These are phyloP conservation scores for Drosophila arizonae DNA, from an alignment of 1,140 invertebrate genomes.

Conservation along the genomic window DNA sequence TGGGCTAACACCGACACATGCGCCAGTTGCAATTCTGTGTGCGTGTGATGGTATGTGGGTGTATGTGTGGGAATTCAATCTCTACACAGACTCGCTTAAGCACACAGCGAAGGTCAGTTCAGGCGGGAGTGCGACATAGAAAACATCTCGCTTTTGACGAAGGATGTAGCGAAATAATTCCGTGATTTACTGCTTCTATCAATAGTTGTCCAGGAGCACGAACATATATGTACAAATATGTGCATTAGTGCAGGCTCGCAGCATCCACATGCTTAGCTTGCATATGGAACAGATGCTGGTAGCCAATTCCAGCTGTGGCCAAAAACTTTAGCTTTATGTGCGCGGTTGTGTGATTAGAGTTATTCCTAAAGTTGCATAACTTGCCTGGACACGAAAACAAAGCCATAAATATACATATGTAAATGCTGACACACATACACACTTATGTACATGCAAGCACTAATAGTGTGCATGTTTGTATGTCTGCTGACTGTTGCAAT, in stretches of 20 bases:
- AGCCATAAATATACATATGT: not conserved
- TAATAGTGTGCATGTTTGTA: constrained; percentile 8
- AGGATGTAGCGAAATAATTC: constrained; percentile 33
- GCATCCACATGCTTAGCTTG: constrained; percentile 50
- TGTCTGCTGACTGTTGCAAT: constrained; percentile 32
- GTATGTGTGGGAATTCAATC: constrained; percentile 52
- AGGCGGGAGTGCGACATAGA: constrained; percentile 58
- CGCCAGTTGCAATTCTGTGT: constrained; percentile 35
- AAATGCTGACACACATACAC: constrained; percentile 7
- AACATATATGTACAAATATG: constrained; percentile 45
- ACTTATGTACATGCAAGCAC: not conserved
- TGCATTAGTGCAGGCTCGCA: constrained; percentile 55
- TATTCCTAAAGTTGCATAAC: constrained; percentile 65
- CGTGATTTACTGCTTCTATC: constrained; percentile 3
- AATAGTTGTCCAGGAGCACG: constrained; percentile 33
- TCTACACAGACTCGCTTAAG: constrained; percentile 50
- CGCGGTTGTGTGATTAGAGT: constrained; percentile 16
- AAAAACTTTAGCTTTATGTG: constrained; percentile 12
- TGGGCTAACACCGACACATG: constrained; percentile 39
- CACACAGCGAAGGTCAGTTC: constrained; percentile 71
- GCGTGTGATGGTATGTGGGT: constrained; percentile 16
- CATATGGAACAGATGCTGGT: constrained; percentile 51
- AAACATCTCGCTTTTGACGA: constrained; percentile 46
- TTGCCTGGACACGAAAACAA: constrained; percentile 11
- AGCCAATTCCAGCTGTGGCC: constrained; percentile 25